Conservation (phyloP, 2,888 invertebrate species). For the Yponomeuta malinellus region DNA sequence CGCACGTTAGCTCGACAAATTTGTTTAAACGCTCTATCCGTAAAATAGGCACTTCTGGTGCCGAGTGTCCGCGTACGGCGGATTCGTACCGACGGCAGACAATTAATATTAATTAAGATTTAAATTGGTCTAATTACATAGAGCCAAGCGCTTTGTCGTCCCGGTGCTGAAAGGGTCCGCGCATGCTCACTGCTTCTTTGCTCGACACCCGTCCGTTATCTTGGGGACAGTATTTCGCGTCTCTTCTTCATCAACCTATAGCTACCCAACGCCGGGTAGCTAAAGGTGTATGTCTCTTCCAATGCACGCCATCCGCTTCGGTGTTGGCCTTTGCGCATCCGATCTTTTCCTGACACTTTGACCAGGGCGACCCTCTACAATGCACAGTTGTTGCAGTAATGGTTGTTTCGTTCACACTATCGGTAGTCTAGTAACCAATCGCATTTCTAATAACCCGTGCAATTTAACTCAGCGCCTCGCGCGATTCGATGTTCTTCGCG, state of each 20-base stretch:
- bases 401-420: too few species aligned
- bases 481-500: too few species aligned
- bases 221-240: neutral
- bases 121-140: constrained; percentile 76
- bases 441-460: too few species aligned
- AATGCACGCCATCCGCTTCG: too few species aligned
- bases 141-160: constrained; percentile 62
- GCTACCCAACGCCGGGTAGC: too few species aligned
- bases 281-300: too few species aligned
- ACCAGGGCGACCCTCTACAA: too few species aligned
- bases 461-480: too few species aligned
- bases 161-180: neutral
- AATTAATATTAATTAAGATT: constrained; percentile 77
- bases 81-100: constrained; percentile 72
- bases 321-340: too few species aligned
- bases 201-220: neutral
- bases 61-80: constrained; percentile 62
- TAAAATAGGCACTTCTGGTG: constrained; percentile 36
- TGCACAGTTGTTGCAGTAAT: too few species aligned
- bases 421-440: too few species aligned
- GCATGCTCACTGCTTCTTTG: neutral
- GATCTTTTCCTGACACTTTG: too few species aligned
- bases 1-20: neutral
- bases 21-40: neutral
- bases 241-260: neutral